Conservation (phyloP, 2,113 vertebrate species). For the Microtus oregoni region DNA sequence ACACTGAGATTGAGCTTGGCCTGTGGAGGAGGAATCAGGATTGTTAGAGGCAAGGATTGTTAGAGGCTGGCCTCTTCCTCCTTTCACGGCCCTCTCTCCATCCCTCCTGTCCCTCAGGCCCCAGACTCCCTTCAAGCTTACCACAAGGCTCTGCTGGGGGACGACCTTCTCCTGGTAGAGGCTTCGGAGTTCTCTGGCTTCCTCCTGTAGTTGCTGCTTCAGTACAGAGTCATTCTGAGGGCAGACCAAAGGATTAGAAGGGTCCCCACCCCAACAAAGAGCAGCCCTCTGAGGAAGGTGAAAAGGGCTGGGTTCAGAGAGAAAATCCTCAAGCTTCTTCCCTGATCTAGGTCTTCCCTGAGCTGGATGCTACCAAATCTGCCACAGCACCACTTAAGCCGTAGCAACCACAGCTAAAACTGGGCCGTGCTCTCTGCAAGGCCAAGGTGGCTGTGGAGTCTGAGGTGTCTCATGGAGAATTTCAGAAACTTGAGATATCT, state of each 20-base stretch:
- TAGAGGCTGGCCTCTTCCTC: too few relatives aligned
- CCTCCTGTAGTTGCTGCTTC: conserved; percentile 50
- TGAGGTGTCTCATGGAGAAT: neutral
- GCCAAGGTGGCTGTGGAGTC: neutral
- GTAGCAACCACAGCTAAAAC: neutral
- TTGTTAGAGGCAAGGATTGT: neutral
- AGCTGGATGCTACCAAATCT: neutral
- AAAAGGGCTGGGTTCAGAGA: neutral
- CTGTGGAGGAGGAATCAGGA: conserved; percentile 72
- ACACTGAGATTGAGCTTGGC: conserved; percentile 82
- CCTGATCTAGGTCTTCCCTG: neutral
- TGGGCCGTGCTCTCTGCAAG: neutral
- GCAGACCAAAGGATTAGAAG: neutral
- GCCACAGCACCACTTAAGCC: neutral
- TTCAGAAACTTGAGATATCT: neutral
- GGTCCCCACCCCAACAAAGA: neutral
- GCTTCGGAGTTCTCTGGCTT: conserved; percentile 70
- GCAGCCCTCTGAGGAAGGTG: rapidly evolving
- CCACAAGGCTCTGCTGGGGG: conserved; percentile 82
- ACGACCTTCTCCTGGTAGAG: conserved; percentile 79
- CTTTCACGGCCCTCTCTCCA: neutral
- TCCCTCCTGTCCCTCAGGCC: neutral
- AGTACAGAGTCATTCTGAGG: conserved; percentile 77
- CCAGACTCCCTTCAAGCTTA: conserved; percentile 66
- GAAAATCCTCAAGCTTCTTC: neutral